Evolutionary conservation across 2,888 invertebrate genomes (phyloP).

Genomic region (Noctua fimbriata): DNA sequence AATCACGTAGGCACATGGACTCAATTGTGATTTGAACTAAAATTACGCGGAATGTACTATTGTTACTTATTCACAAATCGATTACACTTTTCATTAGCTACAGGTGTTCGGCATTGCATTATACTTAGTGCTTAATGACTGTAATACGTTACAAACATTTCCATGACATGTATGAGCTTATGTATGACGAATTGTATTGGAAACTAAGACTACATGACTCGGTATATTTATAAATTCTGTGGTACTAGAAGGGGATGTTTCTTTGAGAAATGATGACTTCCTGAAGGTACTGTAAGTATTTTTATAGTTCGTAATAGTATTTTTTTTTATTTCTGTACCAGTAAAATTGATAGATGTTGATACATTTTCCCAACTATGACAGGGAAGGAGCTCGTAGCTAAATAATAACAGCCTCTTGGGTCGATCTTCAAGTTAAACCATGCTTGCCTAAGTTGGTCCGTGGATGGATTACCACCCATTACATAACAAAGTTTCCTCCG

Average conservation of each 20-base stretch:
- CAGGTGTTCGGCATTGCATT: constrained; percentile 20
- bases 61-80: constrained; percentile 12
- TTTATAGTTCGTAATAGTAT: neutral
- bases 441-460: too few species aligned
- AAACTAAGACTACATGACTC: neutral
- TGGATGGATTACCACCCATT: too few species aligned
- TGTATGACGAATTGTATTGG: constrained; percentile 10
- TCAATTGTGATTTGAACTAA: neutral
- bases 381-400: neutral
- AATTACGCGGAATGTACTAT: neutral
- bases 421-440: too few species aligned
- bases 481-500: too few species aligned
- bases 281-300: too few species aligned
- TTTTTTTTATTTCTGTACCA: neutral
- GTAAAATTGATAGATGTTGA: neutral
- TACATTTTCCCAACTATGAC: neutral
- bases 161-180: neutral
- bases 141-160: constrained; percentile 1
- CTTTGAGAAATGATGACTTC: neutral
- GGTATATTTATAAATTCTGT: neutral
- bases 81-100: constrained; percentile 31
- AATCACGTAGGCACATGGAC: neutral
- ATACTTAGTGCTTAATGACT: neutral
- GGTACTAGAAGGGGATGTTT: neutral
- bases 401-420: too few species aligned